Evolutionary conservation across 1,140 invertebrate genomes (phyloP), one percentile per base, ranked within the genome.

Genomic region (Cydia strobilella): DNA sequence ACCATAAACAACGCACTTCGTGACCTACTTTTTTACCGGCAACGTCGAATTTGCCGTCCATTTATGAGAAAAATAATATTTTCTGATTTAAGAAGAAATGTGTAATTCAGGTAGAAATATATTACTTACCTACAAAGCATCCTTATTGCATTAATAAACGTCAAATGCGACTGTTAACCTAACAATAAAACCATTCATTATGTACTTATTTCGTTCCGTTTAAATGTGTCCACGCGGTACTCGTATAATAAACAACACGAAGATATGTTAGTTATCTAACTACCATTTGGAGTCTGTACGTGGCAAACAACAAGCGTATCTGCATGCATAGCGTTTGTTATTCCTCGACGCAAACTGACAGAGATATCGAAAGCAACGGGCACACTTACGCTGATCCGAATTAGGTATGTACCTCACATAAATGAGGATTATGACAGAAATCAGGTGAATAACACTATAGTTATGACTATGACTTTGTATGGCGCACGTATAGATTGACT

Each of bases 301-400:
- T 54, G 25, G 54, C 71, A 75, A 78, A 69, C 71, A 42, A 54
- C 54, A 63, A 35, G 20, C 62, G 62, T 75, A 59, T 39, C 51
- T 66, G 62, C 75, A 77, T 79, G 73, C 74, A 75, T 77, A 75
- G 75, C 72, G 54, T 63, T 76, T 74, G 73, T 79, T 79, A 79
- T 79, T 76, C 25, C 45, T 51, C 51, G 7, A 74, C 62, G 23
- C 72, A 39, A 72, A 39, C 73, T 54, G 71, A 72, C 77, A 75
- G 74, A 77, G 74, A 75, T 74, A 78, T 80, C 76, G 75, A 13
- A 74, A 76, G 54, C 66, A 75, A 80, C 72, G 72, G 76, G 42
- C 42, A 75, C 78, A 77, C 59, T 79, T 75, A 80, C 73, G 63
- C 42, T 59, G 74, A 76, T 77, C 79, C 79, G 72, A 80, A 79